phyloP scores from a whole-genome alignment of 2,113 vertebrate genomes.

The Zootoca vivipara region DNA sequence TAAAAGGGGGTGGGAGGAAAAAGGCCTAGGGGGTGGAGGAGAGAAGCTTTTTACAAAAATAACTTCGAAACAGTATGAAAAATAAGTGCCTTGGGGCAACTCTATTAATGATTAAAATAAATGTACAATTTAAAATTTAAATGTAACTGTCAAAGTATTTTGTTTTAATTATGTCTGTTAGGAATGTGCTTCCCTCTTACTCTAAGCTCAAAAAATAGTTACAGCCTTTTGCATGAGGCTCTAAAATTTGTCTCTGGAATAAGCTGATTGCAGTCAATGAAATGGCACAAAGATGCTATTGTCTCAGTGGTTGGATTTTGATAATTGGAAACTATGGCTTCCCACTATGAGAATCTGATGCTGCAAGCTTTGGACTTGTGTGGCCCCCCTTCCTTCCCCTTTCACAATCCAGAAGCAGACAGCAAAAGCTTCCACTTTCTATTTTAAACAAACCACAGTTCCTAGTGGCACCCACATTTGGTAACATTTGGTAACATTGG shows the following conservation, averaged over 20 bases:
- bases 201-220: background rate
- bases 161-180: constrained; percentile 21
- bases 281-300: background rate
- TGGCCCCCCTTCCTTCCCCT: background rate
- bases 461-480: background rate
- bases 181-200: background rate
- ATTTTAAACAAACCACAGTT: background rate
- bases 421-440: background rate
- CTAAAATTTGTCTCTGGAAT: background rate
- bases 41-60: constrained; percentile 3
- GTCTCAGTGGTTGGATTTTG: background rate
- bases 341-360: background rate
- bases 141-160: constrained; percentile 27
- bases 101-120: constrained; percentile 32
- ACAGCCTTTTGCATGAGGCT: background rate
- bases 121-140: constrained; percentile 31
- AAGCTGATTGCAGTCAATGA: background rate
- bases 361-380: background rate
- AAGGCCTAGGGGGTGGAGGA: background rate
- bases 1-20: background rate
- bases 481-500: background rate
- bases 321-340: background rate
- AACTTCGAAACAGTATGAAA: constrained; percentile 7
- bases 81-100: constrained; percentile 20
- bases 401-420: background rate